Evolutionary conservation across 2,888 invertebrate species (phyloP), one percentile per base, ranked within the genome.

Genomic region (Lydus trimaculatus): DNA sequence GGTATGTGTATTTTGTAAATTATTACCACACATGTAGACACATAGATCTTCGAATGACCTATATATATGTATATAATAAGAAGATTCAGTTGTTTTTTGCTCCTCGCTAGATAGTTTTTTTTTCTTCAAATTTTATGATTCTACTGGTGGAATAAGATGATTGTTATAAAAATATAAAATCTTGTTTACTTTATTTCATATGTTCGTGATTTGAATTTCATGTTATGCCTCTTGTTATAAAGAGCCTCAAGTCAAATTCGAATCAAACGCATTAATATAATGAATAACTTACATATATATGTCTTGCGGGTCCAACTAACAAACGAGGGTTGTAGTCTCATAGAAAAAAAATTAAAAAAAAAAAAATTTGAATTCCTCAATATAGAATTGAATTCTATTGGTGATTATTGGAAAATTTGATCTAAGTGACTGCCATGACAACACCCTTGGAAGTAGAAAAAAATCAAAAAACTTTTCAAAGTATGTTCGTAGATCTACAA

Each of bases 201-300:
- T 65, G 63, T 69, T 63, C 65, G 65, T 65, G 61, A 69, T 66
- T 69, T 69, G 69, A 69, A 69, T 65, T 69, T 65, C 65, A 65
- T 69, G 65, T 69, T 65, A n/a, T 66, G 63, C 65, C 60, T 66
- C 69, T 69, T 69, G 69, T 69, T 69, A 69, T 69, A 62, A 59
- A 61, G 52, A 58, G 65, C 69, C 69, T 60, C 25, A 33, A 63
- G 69, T 61, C 17, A 69, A 66, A 66, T 60, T 52, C 65, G 59
- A 69, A 69, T 69, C 69, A 63, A 61, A 62, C 69, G 69, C 65
- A 65, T 69, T 69, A 69, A 69, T 69, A 48, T 65, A 60, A 63
- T 69, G 69, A 69, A 66, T 69, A 69, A 69, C 65, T 69, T 69
- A 65, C 11, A 13, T 48, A 48, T 13, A 25, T 25, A 20, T 52